Evolutionary conservation across 2,113 vertebrate genomes (phyloP).

Genomic region (Chelonoidis abingdonii): DNA sequence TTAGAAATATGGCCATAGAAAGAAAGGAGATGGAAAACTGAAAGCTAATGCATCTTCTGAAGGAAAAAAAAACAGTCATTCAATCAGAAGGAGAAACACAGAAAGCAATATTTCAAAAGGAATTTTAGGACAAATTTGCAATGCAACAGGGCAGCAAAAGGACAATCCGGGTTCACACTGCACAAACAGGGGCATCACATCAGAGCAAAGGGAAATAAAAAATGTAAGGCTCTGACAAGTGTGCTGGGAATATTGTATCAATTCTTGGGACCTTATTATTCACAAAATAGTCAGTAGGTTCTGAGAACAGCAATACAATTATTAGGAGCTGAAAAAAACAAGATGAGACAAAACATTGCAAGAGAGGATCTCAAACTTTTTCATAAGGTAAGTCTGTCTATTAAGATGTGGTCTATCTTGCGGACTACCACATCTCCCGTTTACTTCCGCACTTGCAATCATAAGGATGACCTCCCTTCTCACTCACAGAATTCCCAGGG

Average conservation of each 20-base stretch:
- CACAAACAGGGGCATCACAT: not conserved
- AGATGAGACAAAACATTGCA: not conserved
- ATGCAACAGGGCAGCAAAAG: not conserved
- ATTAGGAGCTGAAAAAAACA: not conserved
- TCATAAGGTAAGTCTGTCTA: not conserved
- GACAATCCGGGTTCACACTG: not conserved
- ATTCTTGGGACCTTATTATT: not conserved
- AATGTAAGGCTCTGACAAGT: not conserved
- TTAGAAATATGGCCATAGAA: not conserved
- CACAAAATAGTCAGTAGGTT: not conserved
- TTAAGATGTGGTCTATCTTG: not conserved
- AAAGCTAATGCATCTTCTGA: not conserved
- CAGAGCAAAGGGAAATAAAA: not conserved
- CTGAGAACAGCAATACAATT: too few relatives aligned
- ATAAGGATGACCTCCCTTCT: not conserved
- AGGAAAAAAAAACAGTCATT: too few relatives aligned
- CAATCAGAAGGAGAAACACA: too few relatives aligned
- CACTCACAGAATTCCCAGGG: not conserved
- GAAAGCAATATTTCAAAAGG: not conserved
- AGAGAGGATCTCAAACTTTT: not conserved
- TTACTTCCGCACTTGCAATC: not conserved
- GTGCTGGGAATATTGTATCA: not conserved
- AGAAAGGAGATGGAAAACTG: not conserved
- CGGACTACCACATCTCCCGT: not conserved
- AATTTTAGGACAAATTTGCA: not conserved